Base-by-base conservation (phyloP, 2,888 invertebrate species). In the Entomobrya proxima region DNA sequence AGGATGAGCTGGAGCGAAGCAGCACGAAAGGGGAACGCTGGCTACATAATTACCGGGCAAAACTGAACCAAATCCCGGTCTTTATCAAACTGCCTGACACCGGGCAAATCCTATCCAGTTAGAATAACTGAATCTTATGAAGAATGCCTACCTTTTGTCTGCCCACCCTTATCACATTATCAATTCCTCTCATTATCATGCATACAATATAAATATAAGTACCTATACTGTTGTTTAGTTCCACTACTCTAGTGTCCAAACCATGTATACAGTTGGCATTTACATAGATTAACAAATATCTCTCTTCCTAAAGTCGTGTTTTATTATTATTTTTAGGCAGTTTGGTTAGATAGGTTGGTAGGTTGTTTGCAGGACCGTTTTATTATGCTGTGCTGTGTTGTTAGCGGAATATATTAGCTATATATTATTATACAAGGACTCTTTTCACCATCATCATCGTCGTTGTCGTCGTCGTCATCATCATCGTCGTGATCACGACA, bases 1-100 rank as follows among this genome's bases (percentile, higher is more conserved):
- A 95, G 91, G 97, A 98, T 91, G 97, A 97, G 15, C 96, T 97
- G 89, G 96, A 97, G 91, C 95, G 95, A 0, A 96, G 96, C 30
- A 93, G 96, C 55, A 94, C 96, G 44, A 97, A 97, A 91, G 97
- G 98, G 0, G 96, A 95, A 89, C 94, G 97, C 87, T 97, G 97
- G 97, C 95, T 98, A 91, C 97, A 97, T 91, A 95, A 95, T 91
- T 97, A 97, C 92, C 94, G 94, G 90, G 96, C 97, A 27, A 95
- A 95, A 11, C 94, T 95, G 78, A 94, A 96, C 89, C 94, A 95
- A 91, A 94, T 97, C 13, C 96, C 97, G 0, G 96, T 95, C 92
- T 97, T 97, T 92, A 94, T 95, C 15, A 95, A 95, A 91, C 95
- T 95, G 94, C 96, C 97, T 0, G 96, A 96, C 90, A 95, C 96